Evolutionary conservation across 1,140 invertebrate species (phyloP).

Genomic region (Stratiolaelaps scimitus): DNA sequence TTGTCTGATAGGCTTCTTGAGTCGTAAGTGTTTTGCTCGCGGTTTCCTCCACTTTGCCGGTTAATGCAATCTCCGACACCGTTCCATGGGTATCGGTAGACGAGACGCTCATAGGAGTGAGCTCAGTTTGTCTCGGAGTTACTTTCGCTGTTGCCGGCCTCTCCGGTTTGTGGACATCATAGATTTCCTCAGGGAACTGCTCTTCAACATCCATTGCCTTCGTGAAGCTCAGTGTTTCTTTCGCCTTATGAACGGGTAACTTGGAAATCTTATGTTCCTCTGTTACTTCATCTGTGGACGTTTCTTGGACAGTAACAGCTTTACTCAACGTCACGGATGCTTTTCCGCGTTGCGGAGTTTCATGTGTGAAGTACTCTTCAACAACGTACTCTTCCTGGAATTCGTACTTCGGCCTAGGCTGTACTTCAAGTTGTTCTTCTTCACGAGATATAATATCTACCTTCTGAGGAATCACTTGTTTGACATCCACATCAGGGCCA

Average conservation of each 20-base stretch:
- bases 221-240: neutral
- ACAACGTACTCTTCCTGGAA: neutral
- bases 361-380: conserved; percentile 1
- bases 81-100: too few relatives aligned
- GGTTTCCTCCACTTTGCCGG: too few relatives aligned
- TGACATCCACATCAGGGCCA: too few relatives aligned
- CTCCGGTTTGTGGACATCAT: neutral
- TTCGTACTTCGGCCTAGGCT: neutral
- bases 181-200: neutral
- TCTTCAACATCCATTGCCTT: neutral
- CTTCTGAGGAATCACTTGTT: too few relatives aligned
- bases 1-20: too few relatives aligned
- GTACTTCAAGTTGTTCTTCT: too few relatives aligned
- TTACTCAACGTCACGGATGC: neutral
- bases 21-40: too few relatives aligned
- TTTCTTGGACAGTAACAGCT: neutral
- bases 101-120: too few relatives aligned
- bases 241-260: neutral
- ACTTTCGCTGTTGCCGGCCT: too few relatives aligned
- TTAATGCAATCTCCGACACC: too few relatives aligned
- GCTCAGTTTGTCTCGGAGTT: too few relatives aligned
- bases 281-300: neutral
- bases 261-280: neutral
- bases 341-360: neutral
- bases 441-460: too few relatives aligned